Base-by-base conservation (phyloP, 1,140 invertebrate genomes). In the Ceratitis capitata region DNA sequence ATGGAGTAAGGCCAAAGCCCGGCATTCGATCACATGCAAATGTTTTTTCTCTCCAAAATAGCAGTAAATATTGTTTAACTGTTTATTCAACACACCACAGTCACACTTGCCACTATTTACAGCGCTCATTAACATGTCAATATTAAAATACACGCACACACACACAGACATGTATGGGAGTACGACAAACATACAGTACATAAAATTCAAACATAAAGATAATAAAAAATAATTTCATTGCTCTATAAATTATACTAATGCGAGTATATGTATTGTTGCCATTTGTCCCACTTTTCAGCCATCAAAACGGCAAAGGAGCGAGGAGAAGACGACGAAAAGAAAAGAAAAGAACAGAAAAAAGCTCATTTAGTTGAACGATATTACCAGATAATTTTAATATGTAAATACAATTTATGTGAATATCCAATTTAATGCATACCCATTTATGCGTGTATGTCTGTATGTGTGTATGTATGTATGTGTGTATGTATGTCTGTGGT, bases 191-290 rank as follows among this genome's bases (percentile, higher is more conserved):
- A n/a, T n/a, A n/a, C n/a, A n/a, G n/a, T n/a, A n/a, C n/a, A 56
- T 56, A 56, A 61, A 61, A 61, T 29, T n/a, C n/a, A 61, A 35
- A n/a, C 12, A 12, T 39, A 35, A 39, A 35, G 29, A 29, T 39
- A 39, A 69, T 69, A 69, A 69, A 69, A 29, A 69, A n/a, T 69
- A 69, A 39, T 39, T 69, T 69, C 39, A 69, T 69, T 69, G 61
- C 61, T 69, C 61, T 69, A 69, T 69, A 69, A 69, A 69, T 69
- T 69, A 69, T 53, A 19, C 14, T 53, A 53, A 53, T 39, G 0
- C 5, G n/a, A 23, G 51, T 19, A 16, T 69, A 29, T 35, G 9
- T 69, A 1, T 16, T 32, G n/a, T 2, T 19, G n/a, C 19, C 39
- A 69, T 69, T 69, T 69, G 61, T 69, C 61, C 61, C 39, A 69